Base-by-base conservation (phyloP, 2,797 vertebrate genomes). In the Hydrocynus forskahlii region DNA sequence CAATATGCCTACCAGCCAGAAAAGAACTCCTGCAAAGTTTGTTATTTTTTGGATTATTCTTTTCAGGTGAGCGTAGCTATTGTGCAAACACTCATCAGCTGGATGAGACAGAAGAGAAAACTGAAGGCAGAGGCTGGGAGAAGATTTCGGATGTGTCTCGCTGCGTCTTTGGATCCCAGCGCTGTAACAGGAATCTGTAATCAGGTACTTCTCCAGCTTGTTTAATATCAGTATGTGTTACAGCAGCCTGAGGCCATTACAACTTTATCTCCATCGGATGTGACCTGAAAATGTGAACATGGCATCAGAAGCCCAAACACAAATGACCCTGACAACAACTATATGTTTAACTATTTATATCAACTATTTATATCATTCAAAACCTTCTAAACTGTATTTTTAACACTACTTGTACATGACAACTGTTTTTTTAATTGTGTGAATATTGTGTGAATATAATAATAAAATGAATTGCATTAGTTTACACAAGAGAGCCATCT, bases 41-140 rank as follows among this genome's bases (percentile, higher is more conserved):
- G 82, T 77, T 90, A 83, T 21, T 52, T n/a, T 50, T 45, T 35
- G 35, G 4, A 16, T 45, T 43, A 29, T 23, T 43, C 19, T 85
- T 79, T 90, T 85, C 70, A 84, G 55, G 78, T 85, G 79, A 81
- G 79, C 77, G 85, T 75, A 78, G 78, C 76, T 79, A 85, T 87
- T 81, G 76, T 63, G 78, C 80, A 85, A 79, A 82, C 78, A 82
- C 62, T 75, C 75, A 79, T 54, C 72, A 79, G 79, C 82, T 83
- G 77, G 45, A 81, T 79, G 78, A 67, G 71, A 70, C 67, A 78
- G 64, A 82, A 43, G 72, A 81, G 75, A 69, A 78, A 78, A 76
- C 7, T 76, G 45, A 13, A 71, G 55, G 71, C 70, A 60, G 60
- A 71, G 62, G 55, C 57, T 78, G 54, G 40, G 57, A 78, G 78